These are phyloP conservation scores for Hylaeus anthracinus DNA, from an alignment of 1,140 invertebrate species.

Conservation along the genomic window DNA sequence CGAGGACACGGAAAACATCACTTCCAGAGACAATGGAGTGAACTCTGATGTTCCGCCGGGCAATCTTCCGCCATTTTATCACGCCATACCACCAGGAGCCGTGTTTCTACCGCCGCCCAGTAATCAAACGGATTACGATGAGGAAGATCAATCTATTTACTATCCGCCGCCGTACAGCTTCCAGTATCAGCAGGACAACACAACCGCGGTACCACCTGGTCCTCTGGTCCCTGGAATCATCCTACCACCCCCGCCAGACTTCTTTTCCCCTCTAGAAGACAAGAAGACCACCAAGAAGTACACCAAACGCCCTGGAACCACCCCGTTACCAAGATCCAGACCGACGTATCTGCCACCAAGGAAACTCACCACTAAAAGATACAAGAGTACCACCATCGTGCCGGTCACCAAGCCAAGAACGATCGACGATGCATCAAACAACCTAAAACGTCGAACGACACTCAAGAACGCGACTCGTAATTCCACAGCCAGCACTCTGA, in stretches of 20 bases:
- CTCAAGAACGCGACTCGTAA: constrained; percentile 73
- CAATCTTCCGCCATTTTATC: constrained; percentile 83
- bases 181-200: constrained; percentile 89
- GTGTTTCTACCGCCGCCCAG: constrained; percentile 86
- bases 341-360: constrained; percentile 66
- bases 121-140: constrained; percentile 89
- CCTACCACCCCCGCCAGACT: constrained; percentile 91
- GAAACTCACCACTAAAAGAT: constrained; percentile 76
- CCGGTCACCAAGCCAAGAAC: constrained; percentile 51
- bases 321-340: constrained; percentile 68
- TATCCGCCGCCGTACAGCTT: constrained; percentile 95
- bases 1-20: constrained; percentile 63
- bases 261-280: constrained; percentile 86
- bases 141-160: constrained; percentile 93
- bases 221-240: constrained; percentile 93
- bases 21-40: constrained; percentile 44
- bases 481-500: constrained; percentile 58
- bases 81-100: constrained; percentile 84
- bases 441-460: constrained; percentile 62
- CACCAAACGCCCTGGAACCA: constrained; percentile 75
- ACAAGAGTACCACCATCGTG: constrained; percentile 72
- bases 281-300: constrained; percentile 68
- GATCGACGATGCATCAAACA: constrained; percentile 53
- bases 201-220: constrained; percentile 89
- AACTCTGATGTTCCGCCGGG: constrained; percentile 42